Conservation (phyloP, 1,140 invertebrate genomes). For the Zophobas morio region DNA sequence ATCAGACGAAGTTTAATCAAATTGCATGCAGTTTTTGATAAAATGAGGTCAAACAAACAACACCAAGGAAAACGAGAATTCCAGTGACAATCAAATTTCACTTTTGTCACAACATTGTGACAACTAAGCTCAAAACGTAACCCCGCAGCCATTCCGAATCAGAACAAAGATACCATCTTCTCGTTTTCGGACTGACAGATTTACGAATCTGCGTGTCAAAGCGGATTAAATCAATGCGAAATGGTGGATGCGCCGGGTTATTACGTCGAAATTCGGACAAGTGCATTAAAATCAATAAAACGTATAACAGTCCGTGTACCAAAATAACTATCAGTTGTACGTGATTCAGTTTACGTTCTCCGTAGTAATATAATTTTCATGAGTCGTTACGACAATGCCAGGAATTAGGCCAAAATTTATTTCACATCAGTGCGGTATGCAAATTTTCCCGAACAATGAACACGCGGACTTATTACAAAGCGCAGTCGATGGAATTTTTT, state of each 20-base stretch:
- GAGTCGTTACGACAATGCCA: not conserved
- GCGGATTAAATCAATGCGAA: not conserved
- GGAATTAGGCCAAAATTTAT: constrained; percentile 23
- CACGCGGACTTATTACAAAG: constrained; percentile 18
- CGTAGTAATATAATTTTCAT: not conserved
- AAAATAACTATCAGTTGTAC: too few relatives aligned
- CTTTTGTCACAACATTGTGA: too few relatives aligned
- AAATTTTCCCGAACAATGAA: constrained; percentile 5
- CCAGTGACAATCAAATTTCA: too few relatives aligned
- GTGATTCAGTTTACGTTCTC: not conserved
- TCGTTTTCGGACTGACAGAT: not conserved
- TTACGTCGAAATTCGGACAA: not conserved
- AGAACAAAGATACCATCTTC: not conserved
- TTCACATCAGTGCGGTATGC: constrained; percentile 14
- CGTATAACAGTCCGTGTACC: too few relatives aligned
- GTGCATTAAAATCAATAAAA: not conserved
- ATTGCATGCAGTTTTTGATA: too few relatives aligned
- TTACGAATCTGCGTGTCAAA: not conserved
- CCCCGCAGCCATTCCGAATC: too few relatives aligned
- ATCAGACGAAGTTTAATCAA: too few relatives aligned
- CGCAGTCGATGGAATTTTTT: constrained; percentile 7
- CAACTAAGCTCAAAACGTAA: too few relatives aligned
- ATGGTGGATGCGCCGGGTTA: not conserved
- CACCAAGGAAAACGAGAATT: too few relatives aligned
- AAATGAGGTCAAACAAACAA: too few relatives aligned